Percentiles rank a stretch among this genome's conserved stretches.
Conservation (phyloP, 2,797 vertebrate genomes). For the Oreochromis grahami region DNA sequence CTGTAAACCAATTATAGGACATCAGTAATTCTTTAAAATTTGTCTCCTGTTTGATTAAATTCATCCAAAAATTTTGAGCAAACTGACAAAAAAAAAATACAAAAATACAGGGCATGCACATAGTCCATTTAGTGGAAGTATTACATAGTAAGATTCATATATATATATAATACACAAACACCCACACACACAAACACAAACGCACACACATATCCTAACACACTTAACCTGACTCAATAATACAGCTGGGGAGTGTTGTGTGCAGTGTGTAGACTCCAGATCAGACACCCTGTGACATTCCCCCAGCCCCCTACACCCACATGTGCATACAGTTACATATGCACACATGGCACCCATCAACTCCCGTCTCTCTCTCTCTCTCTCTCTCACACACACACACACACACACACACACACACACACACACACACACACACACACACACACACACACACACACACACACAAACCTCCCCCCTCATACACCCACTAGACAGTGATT, state of each 20-base stretch:
- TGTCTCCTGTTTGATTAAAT: background rate
- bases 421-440: background rate
- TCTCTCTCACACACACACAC: background rate
- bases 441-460: background rate
- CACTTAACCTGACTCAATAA: conserved; percentile 51
- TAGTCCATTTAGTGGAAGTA: background rate
- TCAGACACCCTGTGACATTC: conserved; percentile 64
- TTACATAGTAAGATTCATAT: background rate
- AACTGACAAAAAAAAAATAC: background rate
- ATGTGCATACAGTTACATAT: conserved; percentile 34
- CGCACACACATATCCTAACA: conserved; percentile 21
- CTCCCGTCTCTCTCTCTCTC: background rate
- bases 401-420: too few relatives aligned
- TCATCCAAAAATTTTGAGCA: background rate
- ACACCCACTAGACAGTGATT: conserved; percentile 69
- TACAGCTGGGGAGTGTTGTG: conserved; percentile 37
- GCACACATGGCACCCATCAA: conserved; percentile 47
- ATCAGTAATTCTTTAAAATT: background rate
- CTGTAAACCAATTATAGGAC: background rate
- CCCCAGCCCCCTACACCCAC: conserved; percentile 24
- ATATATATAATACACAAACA: conserved; percentile 18
- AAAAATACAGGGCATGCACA: background rate
- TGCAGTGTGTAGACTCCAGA: conserved; percentile 56
- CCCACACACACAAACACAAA: conserved; percentile 20
- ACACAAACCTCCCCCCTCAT: conserved; percentile 23